Evolutionary conservation across 2,888 invertebrate genomes (phyloP).

Genomic region (Drosophila buzzatii): DNA sequence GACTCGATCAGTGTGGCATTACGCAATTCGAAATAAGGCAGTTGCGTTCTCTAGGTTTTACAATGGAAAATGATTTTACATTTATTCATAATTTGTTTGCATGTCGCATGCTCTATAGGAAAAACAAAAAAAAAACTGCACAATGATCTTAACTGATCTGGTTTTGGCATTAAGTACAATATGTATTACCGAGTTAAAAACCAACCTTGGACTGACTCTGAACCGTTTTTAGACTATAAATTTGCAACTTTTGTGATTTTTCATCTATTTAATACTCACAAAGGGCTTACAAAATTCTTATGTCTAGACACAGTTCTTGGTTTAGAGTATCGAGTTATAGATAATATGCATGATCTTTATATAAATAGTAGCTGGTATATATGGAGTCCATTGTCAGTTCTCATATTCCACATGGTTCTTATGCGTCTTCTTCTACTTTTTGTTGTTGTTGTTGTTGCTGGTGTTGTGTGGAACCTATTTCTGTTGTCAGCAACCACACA

Average conservation of each 20-base stretch:
- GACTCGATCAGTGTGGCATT: conserved; percentile 14
- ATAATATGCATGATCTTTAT: conserved; percentile 17
- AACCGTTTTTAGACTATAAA: conserved; percentile 10
- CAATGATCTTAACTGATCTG: conserved; percentile 22
- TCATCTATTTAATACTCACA: conserved; percentile 75
- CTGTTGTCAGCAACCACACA: conserved; percentile 19
- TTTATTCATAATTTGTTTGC: conserved; percentile 11
- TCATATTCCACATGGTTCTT: conserved; percentile 22
- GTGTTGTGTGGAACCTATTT: conserved; percentile 33
- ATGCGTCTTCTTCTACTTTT: neutral
- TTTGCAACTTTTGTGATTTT: conserved; percentile 63
- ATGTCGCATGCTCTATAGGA: conserved; percentile 21
- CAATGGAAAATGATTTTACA: conserved; percentile 23
- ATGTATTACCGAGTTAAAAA: conserved; percentile 16
- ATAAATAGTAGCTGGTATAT: conserved; percentile 20
- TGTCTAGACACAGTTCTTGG: conserved; percentile 17
- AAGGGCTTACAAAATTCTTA: conserved; percentile 32
- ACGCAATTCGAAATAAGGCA: conserved; percentile 42
- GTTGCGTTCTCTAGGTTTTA: conserved; percentile 34
- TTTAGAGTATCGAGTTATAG: conserved; percentile 17
- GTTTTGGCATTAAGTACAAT: conserved; percentile 67
- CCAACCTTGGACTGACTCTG: conserved; percentile 12
- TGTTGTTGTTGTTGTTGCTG: neutral
- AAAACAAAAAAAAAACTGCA: conserved; percentile 6
- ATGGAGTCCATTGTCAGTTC: conserved; percentile 54